Base-by-base conservation (phyloP, 2,888 invertebrate genomes). In the Itoplectis maculator region DNA sequence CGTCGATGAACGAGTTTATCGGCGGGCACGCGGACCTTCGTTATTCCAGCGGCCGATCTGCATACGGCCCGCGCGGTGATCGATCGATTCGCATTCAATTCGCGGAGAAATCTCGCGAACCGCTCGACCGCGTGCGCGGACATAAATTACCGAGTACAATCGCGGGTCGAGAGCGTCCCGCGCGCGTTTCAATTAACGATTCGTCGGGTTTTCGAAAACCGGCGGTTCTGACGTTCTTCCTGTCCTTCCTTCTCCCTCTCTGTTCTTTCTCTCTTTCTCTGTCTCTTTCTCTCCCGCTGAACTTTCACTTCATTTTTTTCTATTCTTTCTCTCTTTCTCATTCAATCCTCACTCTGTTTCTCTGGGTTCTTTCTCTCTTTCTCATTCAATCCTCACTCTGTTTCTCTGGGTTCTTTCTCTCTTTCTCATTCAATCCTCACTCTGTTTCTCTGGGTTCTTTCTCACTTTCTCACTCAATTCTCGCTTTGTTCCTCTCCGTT, bases 1-100 rank as follows among this genome's bases (percentile, higher is more conserved):
- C 66, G 66, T 45, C 74, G 70, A 82, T 82, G 79, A 82, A 82
- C 82, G 79, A 82, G 75, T 79, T 82, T 82, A 78, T 75, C 69
- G 79, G 40, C 47, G 40, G 40, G 70, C 49, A 63, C 72, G 37
- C 29, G 63, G 56, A 49, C 54, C 79, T 75, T 79, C 79, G 51
- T 69, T 79, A 68, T 76, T 75, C 35, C 63, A 13, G 0, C 65
- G 29, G 42, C 20, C 54, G 51, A 65, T n/a, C n/a, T 42, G 23
- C 29, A 56, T 23, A 56, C 23, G 23, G 13, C n/a, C 15, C 45
- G 15, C 56, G 56, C 23, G 7, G 45, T 66, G 42, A 45, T 47
- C 18, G 65, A 65, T 65, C 29, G 61, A 74, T 65, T 42, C 18
- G 63, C 40, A 74, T 61, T 29, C 61, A 35, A 61, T 61, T 73